Base-by-base conservation (phyloP, 2,113 vertebrate genomes). In the Hymenochirus boettgeri region DNA sequence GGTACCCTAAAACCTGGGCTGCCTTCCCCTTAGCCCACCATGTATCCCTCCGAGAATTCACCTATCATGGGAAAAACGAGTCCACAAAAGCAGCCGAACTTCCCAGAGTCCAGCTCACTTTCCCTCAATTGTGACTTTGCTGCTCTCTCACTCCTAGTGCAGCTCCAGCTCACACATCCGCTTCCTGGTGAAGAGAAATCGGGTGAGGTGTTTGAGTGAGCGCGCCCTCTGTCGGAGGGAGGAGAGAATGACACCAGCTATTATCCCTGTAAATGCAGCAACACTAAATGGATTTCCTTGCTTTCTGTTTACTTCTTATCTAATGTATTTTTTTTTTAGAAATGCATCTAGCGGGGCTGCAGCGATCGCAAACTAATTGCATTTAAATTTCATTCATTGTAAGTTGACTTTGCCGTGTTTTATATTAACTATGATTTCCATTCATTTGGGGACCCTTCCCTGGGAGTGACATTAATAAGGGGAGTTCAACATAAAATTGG, bases 41-140 rank as follows among this genome's bases (percentile, higher is more conserved):
- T 23, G 2, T 9, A 3, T 10, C 13, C 9, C 5, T 4, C 39
- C 42, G 8, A 26, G 1, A 2, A 23, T 55, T 69, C 57, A 69
- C 65, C 65, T 60, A 69, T 19, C 57, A 60, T 69, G 56, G 26
- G 33, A 57, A 42, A n/a, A 59, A 15, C 23, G n/a, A 35, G 48
- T 29, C 2, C 23, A 18, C 26, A 24, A 21, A 3, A 5, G 57
- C 25, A 37, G 39, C 48, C 42, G 25, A 17, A 26, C 48, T n/a
- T n/a, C n/a, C n/a, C 58, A 25, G 35, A 37, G 42, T 31, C 17
- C 26, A 3, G 10, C n/a, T 26, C 50, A 35, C 33, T 15, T 25
- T 31, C 47, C 23, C 52, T 57, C 51, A 59, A 52, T 69, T 61
- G 46, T 69, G 57, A 62, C 57, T 61, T 62, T 50, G 57, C 51